Percentiles rank a stretch among this genome's conserved stretches.
Conservation (phyloP, 2,113 vertebrate species). For the Colaptes auratus region DNA sequence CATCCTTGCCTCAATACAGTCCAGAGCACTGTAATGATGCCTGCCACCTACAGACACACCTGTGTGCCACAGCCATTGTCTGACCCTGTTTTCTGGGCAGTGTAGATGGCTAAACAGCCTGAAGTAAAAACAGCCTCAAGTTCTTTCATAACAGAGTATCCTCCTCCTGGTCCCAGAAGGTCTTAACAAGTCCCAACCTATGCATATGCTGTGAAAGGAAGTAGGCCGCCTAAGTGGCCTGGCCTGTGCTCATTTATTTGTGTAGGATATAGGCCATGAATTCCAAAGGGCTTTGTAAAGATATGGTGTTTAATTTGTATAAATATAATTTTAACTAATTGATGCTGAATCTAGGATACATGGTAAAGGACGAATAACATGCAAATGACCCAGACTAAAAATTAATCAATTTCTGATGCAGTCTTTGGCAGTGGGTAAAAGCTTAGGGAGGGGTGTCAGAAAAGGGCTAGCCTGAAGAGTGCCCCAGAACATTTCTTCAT, state of each 20-base stretch:
- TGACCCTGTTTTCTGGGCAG: neutral
- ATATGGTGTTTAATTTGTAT: fast-evolving
- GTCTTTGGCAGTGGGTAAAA: neutral
- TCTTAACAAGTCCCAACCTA: neutral
- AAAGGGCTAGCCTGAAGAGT: neutral
- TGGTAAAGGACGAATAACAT: neutral
- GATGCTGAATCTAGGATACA: neutral
- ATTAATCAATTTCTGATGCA: neutral
- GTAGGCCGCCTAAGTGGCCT: neutral
- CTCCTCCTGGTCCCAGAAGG: neutral
- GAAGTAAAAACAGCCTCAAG: neutral
- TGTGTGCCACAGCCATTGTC: neutral
- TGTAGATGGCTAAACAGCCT: neutral
- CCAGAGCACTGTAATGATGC: neutral
- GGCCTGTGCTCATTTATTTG: neutral
- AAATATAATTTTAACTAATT: neutral
- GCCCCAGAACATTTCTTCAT: neutral
- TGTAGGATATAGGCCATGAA: neutral
- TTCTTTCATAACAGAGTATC: neutral
- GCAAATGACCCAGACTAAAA: neutral
- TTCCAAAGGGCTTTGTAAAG: neutral
- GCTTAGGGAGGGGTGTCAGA: neutral
- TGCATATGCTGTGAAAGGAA: neutral
- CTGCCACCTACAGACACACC: neutral
- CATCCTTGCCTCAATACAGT: neutral